Percentiles rank a stretch among this genome's conserved stretches.
Evolutionary conservation across 2,888 invertebrate species (phyloP).

Genomic region (Autographa gamma): DNA sequence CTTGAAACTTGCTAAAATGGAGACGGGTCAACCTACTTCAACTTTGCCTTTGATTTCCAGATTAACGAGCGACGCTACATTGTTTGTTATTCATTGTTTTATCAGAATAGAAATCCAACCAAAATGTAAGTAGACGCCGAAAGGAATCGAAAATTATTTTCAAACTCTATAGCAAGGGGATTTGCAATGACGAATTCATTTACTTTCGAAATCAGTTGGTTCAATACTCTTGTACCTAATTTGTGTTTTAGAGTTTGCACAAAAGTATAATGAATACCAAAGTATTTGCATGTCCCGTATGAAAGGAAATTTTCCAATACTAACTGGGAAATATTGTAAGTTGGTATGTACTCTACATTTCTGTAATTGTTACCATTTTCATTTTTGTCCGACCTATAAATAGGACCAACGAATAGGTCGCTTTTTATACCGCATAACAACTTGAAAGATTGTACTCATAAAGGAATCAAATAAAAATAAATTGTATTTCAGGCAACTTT

Average conservation of each 20-base stretch:
- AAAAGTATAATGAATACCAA: too few relatives aligned
- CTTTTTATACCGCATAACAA: not conserved
- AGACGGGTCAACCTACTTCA: constrained; percentile 33
- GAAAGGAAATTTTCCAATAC: too few relatives aligned
- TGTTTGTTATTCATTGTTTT: constrained; percentile 15
- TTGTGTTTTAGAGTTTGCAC: not conserved
- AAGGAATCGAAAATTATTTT: not conserved
- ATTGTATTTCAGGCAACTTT: not conserved
- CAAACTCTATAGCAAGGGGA: not conserved
- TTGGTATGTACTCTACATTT: too few relatives aligned
- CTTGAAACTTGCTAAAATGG: constrained; percentile 31
- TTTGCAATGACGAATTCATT: not conserved
- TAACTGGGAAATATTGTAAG: too few relatives aligned
- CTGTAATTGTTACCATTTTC: too few relatives aligned
- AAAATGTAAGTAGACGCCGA: not conserved
- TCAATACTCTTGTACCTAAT: not conserved
- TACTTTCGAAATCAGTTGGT: not conserved
- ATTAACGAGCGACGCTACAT: constrained; percentile 25
- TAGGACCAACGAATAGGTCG: too few relatives aligned
- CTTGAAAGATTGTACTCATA: not conserved
- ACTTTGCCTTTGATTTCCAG: constrained; percentile 43
- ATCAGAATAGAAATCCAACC: constrained; percentile 7
- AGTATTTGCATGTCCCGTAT: too few relatives aligned
- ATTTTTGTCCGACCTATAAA: too few relatives aligned
- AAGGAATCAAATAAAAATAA: not conserved